Conservation (phyloP, 2,113 vertebrate genomes). For the Megaceryle torquata region DNA sequence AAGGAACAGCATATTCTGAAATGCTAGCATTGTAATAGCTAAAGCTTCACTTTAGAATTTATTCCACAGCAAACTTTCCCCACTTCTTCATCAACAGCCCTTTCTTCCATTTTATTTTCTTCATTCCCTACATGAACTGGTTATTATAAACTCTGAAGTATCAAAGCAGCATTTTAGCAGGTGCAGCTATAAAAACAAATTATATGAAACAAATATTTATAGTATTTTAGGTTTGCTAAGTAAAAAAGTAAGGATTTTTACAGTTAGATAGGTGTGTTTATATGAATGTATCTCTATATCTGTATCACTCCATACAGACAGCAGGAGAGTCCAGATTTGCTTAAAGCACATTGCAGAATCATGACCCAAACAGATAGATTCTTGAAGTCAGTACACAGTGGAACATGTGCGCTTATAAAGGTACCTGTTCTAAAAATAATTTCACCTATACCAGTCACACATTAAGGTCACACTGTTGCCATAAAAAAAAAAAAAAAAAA, state of each 20-base stretch:
- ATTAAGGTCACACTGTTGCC: slow-evolving; percentile 52
- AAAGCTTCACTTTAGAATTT: background rate
- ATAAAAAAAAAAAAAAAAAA: slow-evolving; percentile 9
- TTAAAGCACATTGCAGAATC: background rate
- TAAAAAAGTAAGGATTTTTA: background rate
- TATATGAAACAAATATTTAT: background rate
- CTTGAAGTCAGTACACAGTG: background rate
- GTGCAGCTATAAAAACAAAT: background rate
- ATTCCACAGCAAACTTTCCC: background rate
- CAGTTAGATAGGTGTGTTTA: background rate
- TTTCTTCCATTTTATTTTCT: background rate
- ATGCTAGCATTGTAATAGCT: background rate
- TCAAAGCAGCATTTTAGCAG: background rate
- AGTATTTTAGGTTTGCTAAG: background rate
- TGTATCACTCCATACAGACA: background rate
- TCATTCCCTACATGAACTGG: background rate
- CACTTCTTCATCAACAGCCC: background rate
- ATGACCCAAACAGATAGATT: background rate
- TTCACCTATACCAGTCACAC: background rate
- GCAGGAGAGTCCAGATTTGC: background rate
- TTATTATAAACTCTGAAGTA: background rate
- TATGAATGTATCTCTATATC: fast-evolving
- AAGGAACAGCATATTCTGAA: background rate
- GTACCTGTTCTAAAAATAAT: slow-evolving; percentile 21
- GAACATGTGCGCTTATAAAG: background rate